Evolutionary conservation across 2,113 vertebrate genomes (phyloP).

Genomic region (Psettodes erumei): DNA sequence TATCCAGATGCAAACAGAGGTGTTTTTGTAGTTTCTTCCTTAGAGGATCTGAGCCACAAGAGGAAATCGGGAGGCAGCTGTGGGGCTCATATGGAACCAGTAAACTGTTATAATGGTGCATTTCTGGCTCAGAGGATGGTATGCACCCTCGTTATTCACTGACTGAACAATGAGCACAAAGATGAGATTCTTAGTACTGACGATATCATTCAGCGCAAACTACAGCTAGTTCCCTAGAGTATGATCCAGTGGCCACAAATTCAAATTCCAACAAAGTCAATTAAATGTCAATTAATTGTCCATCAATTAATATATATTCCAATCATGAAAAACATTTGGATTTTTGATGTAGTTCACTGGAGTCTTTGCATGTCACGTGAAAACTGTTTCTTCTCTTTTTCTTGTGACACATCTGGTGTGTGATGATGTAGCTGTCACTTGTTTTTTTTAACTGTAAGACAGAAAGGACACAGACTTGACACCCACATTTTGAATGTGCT

Average conservation of each 20-base stretch:
- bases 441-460: not conserved
- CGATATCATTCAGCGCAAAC: not conserved
- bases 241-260: not conserved
- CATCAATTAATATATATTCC: not conserved
- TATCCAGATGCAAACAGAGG: slow-evolving; percentile 23
- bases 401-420: not conserved
- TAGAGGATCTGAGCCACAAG: not conserved
- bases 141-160: slow-evolving; percentile 38
- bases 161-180: slow-evolving; percentile 53
- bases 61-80: slow-evolving; percentile 59
- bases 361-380: not conserved
- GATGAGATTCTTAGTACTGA: not conserved
- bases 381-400: not conserved
- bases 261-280: too few species aligned
- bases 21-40: not conserved
- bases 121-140: slow-evolving; percentile 69
- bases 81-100: slow-evolving; percentile 74
- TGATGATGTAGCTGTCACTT: not conserved
- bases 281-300: not conserved
- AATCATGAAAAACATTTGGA: not conserved
- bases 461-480: not conserved
- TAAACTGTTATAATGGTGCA: slow-evolving; percentile 70
- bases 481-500: not conserved
- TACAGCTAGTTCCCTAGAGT: slow-evolving; percentile 1
- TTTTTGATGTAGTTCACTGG: not conserved